A percentile compares a stretch with the other conserved stretches of the same genome.
Evolutionary conservation across 2,113 vertebrate species (phyloP).

Genomic region (Actenoides hombroni): DNA sequence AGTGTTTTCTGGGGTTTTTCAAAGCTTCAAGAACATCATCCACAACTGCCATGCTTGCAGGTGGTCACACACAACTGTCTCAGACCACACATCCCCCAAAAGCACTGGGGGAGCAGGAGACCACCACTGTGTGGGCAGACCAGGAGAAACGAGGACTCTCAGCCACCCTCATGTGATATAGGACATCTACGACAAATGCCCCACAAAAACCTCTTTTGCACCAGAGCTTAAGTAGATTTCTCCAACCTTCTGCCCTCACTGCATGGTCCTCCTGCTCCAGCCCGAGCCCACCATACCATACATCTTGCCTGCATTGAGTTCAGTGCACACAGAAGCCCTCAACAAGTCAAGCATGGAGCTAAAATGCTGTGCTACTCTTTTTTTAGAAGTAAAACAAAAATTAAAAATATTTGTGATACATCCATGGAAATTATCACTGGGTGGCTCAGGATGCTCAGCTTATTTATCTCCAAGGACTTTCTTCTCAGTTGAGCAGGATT

Average conservation of each 20-base stretch:
- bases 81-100: neutral
- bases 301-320: neutral
- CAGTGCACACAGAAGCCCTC: neutral
- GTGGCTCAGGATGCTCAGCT: neutral
- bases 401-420: neutral
- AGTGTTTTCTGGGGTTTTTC: neutral
- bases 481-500: neutral
- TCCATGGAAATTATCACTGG: neutral
- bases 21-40: neutral
- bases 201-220: neutral
- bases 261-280: neutral
- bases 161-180: neutral
- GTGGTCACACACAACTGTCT: fast-evolving
- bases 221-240: neutral
- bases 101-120: neutral
- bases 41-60: neutral
- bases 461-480: neutral
- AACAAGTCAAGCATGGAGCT: neutral
- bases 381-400: neutral
- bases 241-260: neutral
- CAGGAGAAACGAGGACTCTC: neutral
- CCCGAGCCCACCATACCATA: neutral
- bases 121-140: too few species aligned
- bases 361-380: neutral
- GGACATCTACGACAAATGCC: neutral